phyloP scores from a whole-genome alignment of 2,113 vertebrate genomes.

The Megaceryle torquata region DNA sequence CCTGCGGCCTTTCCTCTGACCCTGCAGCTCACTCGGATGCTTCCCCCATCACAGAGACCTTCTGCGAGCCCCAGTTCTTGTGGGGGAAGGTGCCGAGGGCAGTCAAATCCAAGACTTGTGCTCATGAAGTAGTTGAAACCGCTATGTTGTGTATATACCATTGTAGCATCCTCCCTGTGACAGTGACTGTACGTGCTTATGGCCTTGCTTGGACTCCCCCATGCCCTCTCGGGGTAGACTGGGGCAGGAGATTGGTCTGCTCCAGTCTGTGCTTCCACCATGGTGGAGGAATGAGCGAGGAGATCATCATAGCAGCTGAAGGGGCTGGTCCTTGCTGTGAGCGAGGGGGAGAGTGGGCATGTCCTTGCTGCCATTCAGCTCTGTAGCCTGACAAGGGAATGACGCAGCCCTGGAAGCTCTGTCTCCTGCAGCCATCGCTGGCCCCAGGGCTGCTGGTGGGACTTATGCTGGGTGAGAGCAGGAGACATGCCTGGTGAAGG shows the following conservation, averaged over 20 bases:
- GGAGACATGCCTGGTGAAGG: background rate
- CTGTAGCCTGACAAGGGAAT: background rate
- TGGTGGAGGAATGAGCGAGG: background rate
- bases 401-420: background rate
- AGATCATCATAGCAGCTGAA: background rate
- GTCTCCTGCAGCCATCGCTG: rapidly evolving
- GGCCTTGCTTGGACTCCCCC: background rate
- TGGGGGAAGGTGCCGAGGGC: background rate
- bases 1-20: constrained; percentile 15
- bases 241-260: background rate
- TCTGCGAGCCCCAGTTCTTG: background rate
- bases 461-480: background rate
- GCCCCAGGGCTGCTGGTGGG: rapidly evolving
- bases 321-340: background rate
- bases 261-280: background rate
- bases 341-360: rapidly evolving
- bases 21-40: background rate
- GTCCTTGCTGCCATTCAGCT: background rate
- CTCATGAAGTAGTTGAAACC: background rate
- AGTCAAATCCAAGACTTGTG: background rate
- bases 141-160: background rate
- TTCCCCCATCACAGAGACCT: background rate
- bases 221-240: background rate
- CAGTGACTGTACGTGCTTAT: background rate
- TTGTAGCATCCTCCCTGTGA: background rate